phyloP scores from a whole-genome alignment of 2,113 vertebrate species.

The Nesogale talazaci region DNA sequence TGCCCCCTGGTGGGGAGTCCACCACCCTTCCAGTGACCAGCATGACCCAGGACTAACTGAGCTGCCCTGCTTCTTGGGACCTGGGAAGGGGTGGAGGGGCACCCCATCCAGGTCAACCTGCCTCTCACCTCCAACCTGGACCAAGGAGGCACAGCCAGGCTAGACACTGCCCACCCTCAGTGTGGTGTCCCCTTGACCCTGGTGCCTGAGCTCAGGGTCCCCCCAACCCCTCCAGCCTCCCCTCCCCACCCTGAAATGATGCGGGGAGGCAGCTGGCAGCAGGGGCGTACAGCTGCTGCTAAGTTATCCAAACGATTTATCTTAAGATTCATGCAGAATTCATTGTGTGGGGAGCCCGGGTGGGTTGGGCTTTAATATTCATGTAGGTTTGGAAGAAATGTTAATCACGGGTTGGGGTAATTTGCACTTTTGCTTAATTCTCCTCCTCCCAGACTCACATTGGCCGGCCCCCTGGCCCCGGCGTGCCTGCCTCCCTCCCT shows the following conservation, averaged over 20 bases:
- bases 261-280: conserved; percentile 83
- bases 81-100: not conserved
- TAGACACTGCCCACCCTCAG: no score
- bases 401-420: conserved; percentile 86
- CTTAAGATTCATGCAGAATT: conserved; percentile 91
- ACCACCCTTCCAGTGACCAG: not conserved
- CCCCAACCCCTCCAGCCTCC: conserved; percentile 39
- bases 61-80: not conserved
- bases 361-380: conserved; percentile 92
- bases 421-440: conserved; percentile 85
- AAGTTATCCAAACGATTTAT: conserved; percentile 89
- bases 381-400: conserved; percentile 85
- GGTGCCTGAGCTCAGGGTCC: not conserved
- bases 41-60: not conserved
- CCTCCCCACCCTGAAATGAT: conserved; percentile 75
- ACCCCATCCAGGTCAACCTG: not conserved
- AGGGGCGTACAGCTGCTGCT: conserved; percentile 87
- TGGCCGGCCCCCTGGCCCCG: conserved; percentile 29
- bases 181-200: rapidly evolving
- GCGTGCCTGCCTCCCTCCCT: not conserved
- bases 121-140: not conserved
- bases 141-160: not conserved
- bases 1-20: not conserved
- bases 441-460: conserved; percentile 65
- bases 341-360: conserved; percentile 86